Evolutionary conservation across 2,113 vertebrate genomes (phyloP).

Genomic region (Microcebus murinus): DNA sequence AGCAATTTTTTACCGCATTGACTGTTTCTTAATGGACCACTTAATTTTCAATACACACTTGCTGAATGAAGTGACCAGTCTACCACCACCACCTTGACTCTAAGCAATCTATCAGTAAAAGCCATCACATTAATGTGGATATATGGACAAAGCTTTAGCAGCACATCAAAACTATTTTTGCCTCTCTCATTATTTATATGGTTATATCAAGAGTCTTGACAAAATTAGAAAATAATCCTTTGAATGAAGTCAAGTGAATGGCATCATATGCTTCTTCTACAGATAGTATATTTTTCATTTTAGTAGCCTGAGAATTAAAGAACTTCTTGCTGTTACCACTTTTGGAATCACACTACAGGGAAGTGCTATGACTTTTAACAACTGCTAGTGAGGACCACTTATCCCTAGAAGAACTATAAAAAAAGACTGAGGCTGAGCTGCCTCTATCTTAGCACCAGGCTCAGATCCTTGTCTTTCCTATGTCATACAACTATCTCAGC

Average conservation of each 20-base stretch:
- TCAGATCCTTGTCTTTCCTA: neutral
- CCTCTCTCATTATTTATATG: neutral
- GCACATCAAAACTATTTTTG: neutral
- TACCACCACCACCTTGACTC: neutral
- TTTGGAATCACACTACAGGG: neutral
- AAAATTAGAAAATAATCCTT: conserved; percentile 4
- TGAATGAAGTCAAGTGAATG: neutral
- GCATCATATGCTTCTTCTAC: neutral
- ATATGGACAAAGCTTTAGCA: neutral
- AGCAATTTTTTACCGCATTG: neutral
- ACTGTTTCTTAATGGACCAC: neutral
- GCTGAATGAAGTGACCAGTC: neutral
- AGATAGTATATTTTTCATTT: neutral
- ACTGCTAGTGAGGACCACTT: neutral
- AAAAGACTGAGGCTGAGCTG: neutral
- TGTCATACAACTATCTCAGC: neutral
- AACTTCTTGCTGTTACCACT: neutral
- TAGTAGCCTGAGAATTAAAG: neutral
- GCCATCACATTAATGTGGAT: neutral
- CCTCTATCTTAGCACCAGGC: neutral
- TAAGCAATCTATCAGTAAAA: neutral
- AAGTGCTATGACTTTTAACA: neutral
- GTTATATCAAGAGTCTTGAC: neutral
- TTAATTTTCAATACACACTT: neutral
- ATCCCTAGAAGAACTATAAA: neutral